These are phyloP conservation scores for Scleropages formosus DNA, from an alignment of 2,797 vertebrate genomes.

Conservation along the genomic window DNA sequence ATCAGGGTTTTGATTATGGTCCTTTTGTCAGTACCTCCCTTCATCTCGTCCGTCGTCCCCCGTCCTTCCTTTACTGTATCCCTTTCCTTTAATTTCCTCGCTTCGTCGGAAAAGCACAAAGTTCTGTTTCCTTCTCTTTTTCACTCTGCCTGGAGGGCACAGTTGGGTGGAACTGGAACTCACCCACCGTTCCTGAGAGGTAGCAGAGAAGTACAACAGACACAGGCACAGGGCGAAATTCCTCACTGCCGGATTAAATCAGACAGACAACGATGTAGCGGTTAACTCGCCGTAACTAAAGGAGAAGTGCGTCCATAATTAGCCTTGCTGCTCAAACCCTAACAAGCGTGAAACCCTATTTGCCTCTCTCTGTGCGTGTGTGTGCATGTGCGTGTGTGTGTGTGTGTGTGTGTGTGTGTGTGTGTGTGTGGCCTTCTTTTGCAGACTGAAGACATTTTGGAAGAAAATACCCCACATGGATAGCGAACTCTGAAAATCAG, in stretches of 20 bases:
- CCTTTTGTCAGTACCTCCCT: not conserved
- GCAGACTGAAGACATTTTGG: no score
- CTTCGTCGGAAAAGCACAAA: not conserved
- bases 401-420: not conserved
- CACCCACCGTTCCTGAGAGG: no score
- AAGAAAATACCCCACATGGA: no score
- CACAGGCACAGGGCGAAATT: no score
- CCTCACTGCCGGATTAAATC: not conserved
- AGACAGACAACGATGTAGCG: not conserved
- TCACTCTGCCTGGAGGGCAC: not conserved
- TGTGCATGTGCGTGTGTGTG: no score
- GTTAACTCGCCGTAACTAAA: not conserved
- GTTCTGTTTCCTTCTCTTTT: no score
- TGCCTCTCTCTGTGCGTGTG: not conserved
- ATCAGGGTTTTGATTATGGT: not conserved
- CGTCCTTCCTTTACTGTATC: not conserved
- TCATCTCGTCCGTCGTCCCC: no score
- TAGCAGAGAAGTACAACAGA: no score
- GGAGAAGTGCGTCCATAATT: not conserved
- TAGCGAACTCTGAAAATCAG: no score
- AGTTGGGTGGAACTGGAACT: not conserved
- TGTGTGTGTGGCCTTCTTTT: not conserved
- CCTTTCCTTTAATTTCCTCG: not conserved
- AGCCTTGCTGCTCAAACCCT: constrained; percentile 3
- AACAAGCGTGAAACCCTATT: not conserved